Conservation (phyloP, 2,113 vertebrate species). For the Castor canadensis region DNA sequence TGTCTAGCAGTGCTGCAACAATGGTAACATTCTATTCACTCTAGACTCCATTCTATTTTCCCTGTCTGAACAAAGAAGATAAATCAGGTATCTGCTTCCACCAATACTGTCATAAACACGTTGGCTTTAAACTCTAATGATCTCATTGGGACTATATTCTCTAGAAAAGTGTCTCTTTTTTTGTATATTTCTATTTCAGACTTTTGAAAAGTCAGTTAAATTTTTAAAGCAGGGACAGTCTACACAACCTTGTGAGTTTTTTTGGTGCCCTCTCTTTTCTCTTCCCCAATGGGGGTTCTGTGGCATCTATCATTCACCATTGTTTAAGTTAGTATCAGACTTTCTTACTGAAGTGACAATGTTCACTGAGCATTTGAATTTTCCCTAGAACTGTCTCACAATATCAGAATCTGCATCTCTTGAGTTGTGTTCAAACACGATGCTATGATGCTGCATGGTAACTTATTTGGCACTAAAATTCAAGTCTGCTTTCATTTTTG, state of each 20-base stretch:
- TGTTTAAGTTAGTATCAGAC: not conserved
- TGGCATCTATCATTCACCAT: not conserved
- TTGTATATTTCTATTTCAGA: not conserved
- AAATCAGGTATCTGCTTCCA: not conserved
- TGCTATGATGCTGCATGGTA: not conserved
- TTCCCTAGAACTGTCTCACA: not conserved
- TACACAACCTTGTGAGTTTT: not conserved
- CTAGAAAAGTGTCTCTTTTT: not conserved
- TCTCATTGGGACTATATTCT: not conserved
- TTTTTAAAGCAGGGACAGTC: not conserved
- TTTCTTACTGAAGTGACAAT: not conserved
- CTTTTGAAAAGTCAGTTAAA: conserved; percentile 21
- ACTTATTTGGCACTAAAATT: conserved; percentile 29
- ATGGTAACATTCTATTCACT: rapidly evolving
- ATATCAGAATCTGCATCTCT: not conserved
- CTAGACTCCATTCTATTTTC: not conserved
- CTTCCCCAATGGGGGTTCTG: too few relatives aligned
- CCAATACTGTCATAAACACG: not conserved
- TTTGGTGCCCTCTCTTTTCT: not conserved
- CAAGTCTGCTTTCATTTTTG: conserved; percentile 42
- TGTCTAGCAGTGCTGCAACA: not conserved
- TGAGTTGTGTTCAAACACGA: not conserved
- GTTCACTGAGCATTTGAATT: not conserved
- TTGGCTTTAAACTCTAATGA: not conserved
- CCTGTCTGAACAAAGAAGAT: not conserved